Percentiles rank a stretch among this genome's conserved stretches.
Evolutionary conservation across 2,797 vertebrate species (phyloP).

Genomic region (Acanthurus tractus): DNA sequence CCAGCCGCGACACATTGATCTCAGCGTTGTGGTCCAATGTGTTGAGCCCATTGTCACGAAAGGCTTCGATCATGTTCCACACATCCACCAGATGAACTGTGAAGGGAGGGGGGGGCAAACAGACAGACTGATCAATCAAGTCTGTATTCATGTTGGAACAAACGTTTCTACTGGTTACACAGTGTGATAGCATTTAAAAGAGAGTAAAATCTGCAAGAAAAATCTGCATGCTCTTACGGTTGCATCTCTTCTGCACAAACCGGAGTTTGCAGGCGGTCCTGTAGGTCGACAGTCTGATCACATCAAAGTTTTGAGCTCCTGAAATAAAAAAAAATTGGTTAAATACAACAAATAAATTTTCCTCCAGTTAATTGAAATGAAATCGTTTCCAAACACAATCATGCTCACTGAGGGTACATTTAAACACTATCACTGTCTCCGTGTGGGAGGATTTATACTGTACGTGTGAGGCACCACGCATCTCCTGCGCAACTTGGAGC

Average conservation of each 20-base stretch:
- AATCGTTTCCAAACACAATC: constrained; percentile 9
- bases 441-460: constrained; percentile 50
- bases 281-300: constrained; percentile 97
- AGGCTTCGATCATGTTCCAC: constrained; percentile 99
- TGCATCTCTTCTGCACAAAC: constrained; percentile 97
- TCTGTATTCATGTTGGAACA: no score
- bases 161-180: neutral
- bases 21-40: constrained; percentile 93
- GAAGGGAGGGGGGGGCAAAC: neutral
- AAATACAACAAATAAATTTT: neutral
- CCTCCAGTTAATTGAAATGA: constrained; percentile 1
- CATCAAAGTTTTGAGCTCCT: constrained; percentile 98
- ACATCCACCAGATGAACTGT: constrained; percentile 97
- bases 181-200: neutral
- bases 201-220: no score
- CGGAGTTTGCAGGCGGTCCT: constrained; percentile 96
- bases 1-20: constrained; percentile 95
- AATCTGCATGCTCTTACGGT: constrained; percentile 87
- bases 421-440: constrained; percentile 1
- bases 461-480: constrained; percentile 41
- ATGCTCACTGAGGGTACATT: constrained; percentile 17
- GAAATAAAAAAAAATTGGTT: constrained; percentile 13
- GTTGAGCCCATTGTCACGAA: constrained; percentile 98
- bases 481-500: constrained; percentile 41
- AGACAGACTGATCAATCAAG: no score